A percentile compares a stretch with the other conserved stretches of the same genome.
Conservation (phyloP, 1,140 invertebrate genomes). For the Cherax quadricarinatus region DNA sequence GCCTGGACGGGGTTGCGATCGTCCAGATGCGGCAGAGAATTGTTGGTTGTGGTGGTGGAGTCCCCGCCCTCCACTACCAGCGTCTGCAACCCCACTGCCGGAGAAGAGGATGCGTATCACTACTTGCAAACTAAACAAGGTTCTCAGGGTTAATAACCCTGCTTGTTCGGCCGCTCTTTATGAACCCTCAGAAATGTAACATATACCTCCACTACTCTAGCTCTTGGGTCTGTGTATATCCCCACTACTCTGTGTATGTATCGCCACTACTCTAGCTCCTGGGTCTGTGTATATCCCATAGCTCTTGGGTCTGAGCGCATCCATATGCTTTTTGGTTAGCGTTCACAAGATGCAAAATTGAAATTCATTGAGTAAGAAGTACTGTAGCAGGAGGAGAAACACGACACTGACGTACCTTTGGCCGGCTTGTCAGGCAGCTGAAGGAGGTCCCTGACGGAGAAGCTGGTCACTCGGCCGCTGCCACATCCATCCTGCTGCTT, state of each 20-base stretch:
- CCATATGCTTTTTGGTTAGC: no score
- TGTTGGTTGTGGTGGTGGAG: not conserved
- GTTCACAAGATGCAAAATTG: no score
- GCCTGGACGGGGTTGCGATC: constrained; percentile 56
- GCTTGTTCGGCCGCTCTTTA: no score
- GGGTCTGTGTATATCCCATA: no score
- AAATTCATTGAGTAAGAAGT: no score
- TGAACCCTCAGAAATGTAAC: no score
- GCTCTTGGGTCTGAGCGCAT: no score
- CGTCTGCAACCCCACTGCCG: constrained; percentile 22
- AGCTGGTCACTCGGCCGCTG: constrained; percentile 46
- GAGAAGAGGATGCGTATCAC: not conserved
- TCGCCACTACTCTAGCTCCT: no score
- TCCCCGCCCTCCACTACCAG: constrained; percentile 1
- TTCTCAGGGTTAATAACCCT: no score
- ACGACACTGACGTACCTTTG: constrained; percentile 17
- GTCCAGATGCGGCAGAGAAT: not conserved
- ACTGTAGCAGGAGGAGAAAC: not conserved
- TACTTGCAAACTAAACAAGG: not conserved
- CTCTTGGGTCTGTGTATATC: no score
- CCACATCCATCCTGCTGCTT: constrained; percentile 26
- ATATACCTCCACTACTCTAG: no score
- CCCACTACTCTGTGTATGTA: no score
- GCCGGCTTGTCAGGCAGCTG: constrained; percentile 55
- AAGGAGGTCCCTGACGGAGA: constrained; percentile 58